phyloP scores from a whole-genome alignment of 35 echinoderm and acorn worm genomes.

The Holothuria glaberrima region DNA sequence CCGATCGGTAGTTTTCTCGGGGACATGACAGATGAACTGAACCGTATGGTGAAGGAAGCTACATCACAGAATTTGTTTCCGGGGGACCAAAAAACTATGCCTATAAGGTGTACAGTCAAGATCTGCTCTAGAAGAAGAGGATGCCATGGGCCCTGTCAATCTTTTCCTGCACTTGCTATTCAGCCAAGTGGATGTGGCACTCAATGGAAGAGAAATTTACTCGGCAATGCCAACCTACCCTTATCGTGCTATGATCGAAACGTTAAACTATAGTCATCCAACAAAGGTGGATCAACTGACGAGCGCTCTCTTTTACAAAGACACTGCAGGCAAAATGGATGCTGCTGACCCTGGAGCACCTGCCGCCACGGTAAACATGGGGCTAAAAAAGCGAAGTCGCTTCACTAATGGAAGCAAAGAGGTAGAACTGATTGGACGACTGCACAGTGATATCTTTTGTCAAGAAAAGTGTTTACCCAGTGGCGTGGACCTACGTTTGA shows the following conservation, averaged over 20 bases:
- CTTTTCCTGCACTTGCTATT: neutral
- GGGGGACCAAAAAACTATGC: no score
- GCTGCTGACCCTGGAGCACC: neutral
- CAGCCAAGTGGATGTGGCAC: neutral
- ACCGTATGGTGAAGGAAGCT: no score
- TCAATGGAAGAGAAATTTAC: neutral
- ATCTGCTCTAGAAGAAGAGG: no score
- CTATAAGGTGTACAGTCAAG: no score
- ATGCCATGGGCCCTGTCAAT: no score
- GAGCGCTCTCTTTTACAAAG: neutral
- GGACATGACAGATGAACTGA: no score
- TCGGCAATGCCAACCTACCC: neutral
- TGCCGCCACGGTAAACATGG: constrained; percentile 11
- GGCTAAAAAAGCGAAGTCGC: neutral
- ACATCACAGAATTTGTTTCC: no score
- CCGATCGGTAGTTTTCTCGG: no score
- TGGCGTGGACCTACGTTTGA: constrained; percentile 60
- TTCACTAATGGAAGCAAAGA: neutral
- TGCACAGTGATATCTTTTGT: constrained; percentile 75
- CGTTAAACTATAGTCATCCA: neutral
- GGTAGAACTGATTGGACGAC: constrained; percentile 61
- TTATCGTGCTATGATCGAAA: neutral
- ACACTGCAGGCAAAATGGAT: constrained; percentile 57
- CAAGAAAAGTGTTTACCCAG: constrained; percentile 64
- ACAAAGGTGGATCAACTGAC: no score